Evolutionary conservation across 2,113 vertebrate genomes (phyloP).

Genomic region (Motacilla alba): DNA sequence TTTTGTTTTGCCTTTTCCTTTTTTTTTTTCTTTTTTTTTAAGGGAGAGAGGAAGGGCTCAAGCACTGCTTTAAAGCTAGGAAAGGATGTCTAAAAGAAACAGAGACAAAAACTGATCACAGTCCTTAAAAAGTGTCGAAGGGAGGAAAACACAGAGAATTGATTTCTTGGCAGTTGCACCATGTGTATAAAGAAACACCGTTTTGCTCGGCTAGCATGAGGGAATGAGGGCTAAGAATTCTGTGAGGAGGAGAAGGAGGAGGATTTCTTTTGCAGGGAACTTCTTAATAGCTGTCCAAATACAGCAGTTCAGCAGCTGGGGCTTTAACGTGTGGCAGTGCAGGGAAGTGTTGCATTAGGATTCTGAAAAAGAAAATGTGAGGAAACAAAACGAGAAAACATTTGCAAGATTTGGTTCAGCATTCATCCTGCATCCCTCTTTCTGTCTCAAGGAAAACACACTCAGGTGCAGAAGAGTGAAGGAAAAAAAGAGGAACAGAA

Average conservation of each 20-base stretch:
- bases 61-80: not conserved
- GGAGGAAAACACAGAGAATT: conserved; percentile 26
- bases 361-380: conserved; percentile 27
- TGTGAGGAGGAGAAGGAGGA: not conserved
- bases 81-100: not conserved
- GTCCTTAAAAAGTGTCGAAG: conserved; percentile 38
- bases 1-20: not conserved
- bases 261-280: conserved; percentile 8
- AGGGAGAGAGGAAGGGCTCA: not conserved
- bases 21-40: not conserved
- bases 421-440: conserved; percentile 9
- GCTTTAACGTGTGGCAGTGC: not conserved
- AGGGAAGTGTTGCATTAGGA: conserved; percentile 23
- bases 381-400: conserved; percentile 39
- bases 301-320: not conserved
- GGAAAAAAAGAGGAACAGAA: not conserved
- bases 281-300: conserved; percentile 44
- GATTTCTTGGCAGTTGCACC: conserved; percentile 6
- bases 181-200: conserved; percentile 1
- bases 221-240: not conserved
- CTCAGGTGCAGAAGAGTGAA: not conserved
- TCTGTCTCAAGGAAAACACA: not conserved
- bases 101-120: conserved; percentile 6
- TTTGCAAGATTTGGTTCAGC: not conserved
- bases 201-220: conserved; percentile 21